A percentile compares a stretch with the other conserved stretches of the same genome.
Conservation (phyloP, 1,140 invertebrate species). For the Goniozus legneri region DNA sequence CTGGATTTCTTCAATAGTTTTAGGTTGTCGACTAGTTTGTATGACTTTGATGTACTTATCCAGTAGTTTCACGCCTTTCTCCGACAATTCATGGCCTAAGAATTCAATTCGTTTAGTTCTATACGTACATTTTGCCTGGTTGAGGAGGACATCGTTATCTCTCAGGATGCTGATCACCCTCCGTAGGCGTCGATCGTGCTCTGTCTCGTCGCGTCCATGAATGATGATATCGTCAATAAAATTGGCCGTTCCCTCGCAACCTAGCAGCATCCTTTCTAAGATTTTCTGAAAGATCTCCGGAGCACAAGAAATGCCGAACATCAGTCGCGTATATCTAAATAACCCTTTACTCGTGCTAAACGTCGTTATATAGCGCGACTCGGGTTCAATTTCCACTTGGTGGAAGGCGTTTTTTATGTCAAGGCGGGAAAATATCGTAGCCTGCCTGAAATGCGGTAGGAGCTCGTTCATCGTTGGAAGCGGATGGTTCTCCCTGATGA, state of each 20-base stretch:
- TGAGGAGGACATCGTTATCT: constrained; percentile 15
- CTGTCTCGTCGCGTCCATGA: constrained; percentile 6
- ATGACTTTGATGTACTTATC: constrained; percentile 19
- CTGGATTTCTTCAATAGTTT: constrained; percentile 23
- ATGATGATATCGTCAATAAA: constrained; percentile 41
- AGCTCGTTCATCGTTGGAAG: too few species aligned
- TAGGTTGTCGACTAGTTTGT: constrained; percentile 15
- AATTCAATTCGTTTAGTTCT: constrained; percentile 23
- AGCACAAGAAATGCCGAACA: constrained; percentile 29
- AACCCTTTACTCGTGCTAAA: constrained; percentile 37
- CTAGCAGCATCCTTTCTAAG: constrained; percentile 29
- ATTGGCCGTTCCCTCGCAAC: constrained; percentile 23
- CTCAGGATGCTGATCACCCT: constrained; percentile 20
- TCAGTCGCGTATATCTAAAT: constrained; percentile 37
- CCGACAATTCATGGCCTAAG: constrained; percentile 26
- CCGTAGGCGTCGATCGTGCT: constrained; percentile 23
- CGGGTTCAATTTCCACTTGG: constrained; percentile 23
- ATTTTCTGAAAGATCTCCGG: constrained; percentile 45
- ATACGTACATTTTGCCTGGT: constrained; percentile 26
- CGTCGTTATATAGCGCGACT: constrained; percentile 37
- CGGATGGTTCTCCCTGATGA: constrained; percentile 28
- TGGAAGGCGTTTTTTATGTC: constrained; percentile 19
- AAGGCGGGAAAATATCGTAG: constrained; percentile 16
- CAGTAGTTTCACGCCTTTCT: constrained; percentile 17
- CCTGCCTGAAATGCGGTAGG: too few species aligned